Percentiles rank a stretch among this genome's conserved stretches.
These are phyloP conservation scores for Gallirallus australis DNA, from an alignment of 2,797 vertebrate genomes.

Conservation along the genomic window DNA sequence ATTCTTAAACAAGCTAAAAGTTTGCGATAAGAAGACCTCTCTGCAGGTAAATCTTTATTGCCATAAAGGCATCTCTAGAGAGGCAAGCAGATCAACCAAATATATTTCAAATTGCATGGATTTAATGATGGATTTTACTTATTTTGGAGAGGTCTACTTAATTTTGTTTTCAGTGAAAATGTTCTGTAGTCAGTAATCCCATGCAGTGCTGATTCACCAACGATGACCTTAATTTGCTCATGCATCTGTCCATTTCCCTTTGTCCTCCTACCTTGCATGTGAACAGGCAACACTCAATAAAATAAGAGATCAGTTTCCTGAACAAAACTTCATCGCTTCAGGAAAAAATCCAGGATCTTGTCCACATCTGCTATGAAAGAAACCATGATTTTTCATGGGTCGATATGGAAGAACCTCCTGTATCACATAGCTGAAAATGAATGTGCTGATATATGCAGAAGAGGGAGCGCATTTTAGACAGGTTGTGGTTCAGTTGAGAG, in stretches of 20 bases:
- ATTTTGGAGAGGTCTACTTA: not conserved
- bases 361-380: not conserved
- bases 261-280: not conserved
- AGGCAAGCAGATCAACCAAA: not conserved
- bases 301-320: not conserved
- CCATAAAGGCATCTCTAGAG: not conserved
- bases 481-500: not conserved
- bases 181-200: not conserved
- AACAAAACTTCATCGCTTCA: not conserved
- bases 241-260: not conserved
- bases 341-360: not conserved
- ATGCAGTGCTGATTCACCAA: not conserved
- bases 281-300: not conserved
- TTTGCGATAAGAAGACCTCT: not conserved
- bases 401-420: not conserved
- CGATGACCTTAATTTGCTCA: constrained; percentile 3
- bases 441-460: constrained; percentile 6
- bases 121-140: constrained; percentile 7
- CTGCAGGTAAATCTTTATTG: not conserved
- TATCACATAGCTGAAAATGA: not conserved
- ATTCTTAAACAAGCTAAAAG: not conserved
- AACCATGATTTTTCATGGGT: not conserved
- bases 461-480: not conserved
- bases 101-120: not conserved
- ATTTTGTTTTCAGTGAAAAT: constrained; percentile 30